These are phyloP conservation scores for Mycalesis mineus DNA, from an alignment of 2,888 invertebrate species.

Conservation along the genomic window DNA sequence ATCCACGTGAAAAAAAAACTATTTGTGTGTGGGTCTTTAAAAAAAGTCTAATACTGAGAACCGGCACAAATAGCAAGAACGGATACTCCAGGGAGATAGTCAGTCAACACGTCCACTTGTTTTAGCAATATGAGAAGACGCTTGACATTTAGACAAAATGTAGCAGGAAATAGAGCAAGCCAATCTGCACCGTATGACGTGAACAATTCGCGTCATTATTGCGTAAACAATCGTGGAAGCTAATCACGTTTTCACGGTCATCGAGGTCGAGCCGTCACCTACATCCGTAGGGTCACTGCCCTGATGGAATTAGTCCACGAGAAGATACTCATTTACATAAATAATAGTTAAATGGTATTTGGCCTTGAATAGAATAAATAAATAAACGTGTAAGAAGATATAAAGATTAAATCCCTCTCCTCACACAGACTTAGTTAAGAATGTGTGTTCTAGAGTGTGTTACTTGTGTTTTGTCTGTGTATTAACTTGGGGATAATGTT, in stretches of 20 bases:
- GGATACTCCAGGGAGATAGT: neutral
- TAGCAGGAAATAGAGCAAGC: neutral
- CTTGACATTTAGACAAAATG: neutral
- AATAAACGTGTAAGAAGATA: too few species aligned
- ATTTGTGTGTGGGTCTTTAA: too few species aligned
- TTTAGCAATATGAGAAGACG: neutral
- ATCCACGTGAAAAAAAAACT: too few species aligned
- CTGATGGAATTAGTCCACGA: constrained; percentile 33
- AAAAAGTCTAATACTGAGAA: too few species aligned
- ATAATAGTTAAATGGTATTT: too few species aligned
- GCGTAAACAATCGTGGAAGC: constrained; percentile 10
- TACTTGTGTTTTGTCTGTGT: too few species aligned
- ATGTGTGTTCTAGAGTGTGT: too few species aligned
- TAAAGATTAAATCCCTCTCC: too few species aligned
- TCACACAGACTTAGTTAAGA: too few species aligned
- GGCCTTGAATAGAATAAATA: too few species aligned
- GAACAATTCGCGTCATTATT: constrained; percentile 14
- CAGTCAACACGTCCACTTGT: neutral
- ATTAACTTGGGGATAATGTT: too few species aligned
- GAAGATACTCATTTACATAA: constrained; percentile 20
- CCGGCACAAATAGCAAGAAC: neutral
- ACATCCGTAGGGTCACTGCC: constrained; percentile 29
- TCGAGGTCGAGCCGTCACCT: constrained; percentile 34
- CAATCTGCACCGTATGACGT: constrained; percentile 9
- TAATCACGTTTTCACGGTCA: constrained; percentile 24